Percentiles rank a stretch among this genome's conserved stretches.
These are phyloP conservation scores for Dufourea novaeangliae DNA, from an alignment of 1,140 invertebrate genomes.

Conservation along the genomic window DNA sequence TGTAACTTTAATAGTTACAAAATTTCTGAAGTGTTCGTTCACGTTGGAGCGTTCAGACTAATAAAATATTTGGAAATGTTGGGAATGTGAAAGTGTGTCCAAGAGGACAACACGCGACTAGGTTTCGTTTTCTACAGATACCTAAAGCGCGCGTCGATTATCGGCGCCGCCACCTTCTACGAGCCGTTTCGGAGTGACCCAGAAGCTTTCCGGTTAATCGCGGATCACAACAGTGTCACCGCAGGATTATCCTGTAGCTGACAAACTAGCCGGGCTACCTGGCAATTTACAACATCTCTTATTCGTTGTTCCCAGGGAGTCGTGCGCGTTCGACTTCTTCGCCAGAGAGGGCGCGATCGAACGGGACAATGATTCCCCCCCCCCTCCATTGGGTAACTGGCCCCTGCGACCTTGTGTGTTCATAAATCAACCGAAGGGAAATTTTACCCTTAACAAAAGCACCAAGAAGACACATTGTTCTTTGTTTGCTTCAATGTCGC, in stretches of 20 bases:
- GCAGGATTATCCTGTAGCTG: constrained; percentile 41
- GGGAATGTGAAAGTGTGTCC: constrained; percentile 1
- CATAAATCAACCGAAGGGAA: background rate
- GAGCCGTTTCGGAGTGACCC: background rate
- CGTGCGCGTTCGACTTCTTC: background rate
- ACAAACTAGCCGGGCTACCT: constrained; percentile 35
- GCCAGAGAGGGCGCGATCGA: background rate
- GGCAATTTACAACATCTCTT: constrained; percentile 42
- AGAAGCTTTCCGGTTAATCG: constrained; percentile 28
- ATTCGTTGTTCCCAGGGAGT: background rate
- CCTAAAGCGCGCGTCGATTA: background rate
- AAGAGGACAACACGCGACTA: background rate
- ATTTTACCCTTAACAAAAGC: background rate
- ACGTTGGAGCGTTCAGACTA: too few relatives aligned
- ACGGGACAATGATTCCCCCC: background rate
- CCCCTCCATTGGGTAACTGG: background rate
- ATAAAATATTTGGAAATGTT: background rate
- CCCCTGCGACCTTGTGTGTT: too few relatives aligned
- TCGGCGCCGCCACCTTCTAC: too few relatives aligned
- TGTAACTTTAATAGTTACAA: too few relatives aligned
- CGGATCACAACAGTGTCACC: constrained; percentile 41
- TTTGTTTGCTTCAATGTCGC: background rate
- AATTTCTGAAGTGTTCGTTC: too few relatives aligned
- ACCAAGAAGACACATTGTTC: background rate
- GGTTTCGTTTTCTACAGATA: background rate